These are phyloP conservation scores for Gopherus evgoodei DNA, from an alignment of 2,113 vertebrate species.

Conservation along the genomic window DNA sequence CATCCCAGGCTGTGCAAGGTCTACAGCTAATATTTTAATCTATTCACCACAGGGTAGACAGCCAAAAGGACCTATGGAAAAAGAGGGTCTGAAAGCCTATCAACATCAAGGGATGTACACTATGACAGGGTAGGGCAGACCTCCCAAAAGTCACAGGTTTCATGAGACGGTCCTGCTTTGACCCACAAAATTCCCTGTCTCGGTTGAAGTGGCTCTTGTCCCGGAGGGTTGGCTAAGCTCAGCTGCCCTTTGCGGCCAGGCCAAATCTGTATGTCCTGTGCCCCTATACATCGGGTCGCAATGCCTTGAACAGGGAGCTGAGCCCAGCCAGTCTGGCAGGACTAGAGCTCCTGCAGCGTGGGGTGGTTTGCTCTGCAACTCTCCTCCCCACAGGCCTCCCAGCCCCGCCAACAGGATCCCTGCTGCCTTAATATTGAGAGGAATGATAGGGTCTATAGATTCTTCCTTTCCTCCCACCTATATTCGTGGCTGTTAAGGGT, in stretches of 20 bases:
- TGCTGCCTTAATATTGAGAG: neutral
- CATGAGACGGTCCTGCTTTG: neutral
- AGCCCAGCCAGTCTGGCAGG: neutral
- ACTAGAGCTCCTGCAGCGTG: neutral
- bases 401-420: neutral
- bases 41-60: neutral
- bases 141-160: neutral
- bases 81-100: neutral
- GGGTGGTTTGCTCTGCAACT: neutral
- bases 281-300: neutral
- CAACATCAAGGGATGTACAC: accelerated
- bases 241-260: neutral
- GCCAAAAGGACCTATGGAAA: neutral
- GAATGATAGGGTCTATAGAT: neutral
- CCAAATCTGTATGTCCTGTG: neutral
- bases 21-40: accelerated
- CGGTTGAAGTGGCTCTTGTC: neutral
- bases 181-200: neutral
- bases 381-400: too few relatives aligned
- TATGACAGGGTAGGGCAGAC: neutral
- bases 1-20: neutral
- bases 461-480: neutral
- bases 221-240: neutral
- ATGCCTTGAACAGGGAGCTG: neutral
- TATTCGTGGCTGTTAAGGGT: neutral